Conservation (phyloP, 2,888 invertebrate species). For the Acleris sparsana region DNA sequence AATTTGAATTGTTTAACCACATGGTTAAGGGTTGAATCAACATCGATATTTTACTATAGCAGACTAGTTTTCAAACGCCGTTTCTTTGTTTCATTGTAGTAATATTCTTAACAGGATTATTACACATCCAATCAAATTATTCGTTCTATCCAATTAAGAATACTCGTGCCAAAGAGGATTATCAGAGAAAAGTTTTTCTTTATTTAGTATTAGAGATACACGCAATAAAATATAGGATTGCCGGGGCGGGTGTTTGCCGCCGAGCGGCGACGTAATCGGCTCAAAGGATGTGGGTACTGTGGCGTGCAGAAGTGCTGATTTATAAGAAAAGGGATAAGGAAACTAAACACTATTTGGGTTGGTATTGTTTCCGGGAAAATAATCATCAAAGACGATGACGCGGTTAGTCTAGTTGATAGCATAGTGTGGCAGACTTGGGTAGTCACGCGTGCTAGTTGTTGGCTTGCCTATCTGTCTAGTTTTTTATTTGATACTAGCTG, state of each 20-base stretch:
- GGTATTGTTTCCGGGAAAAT: too few species aligned
- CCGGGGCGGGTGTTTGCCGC: constrained; percentile 28
- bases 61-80: too few species aligned
- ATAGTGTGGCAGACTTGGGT: too few species aligned
- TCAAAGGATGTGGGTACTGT: constrained; percentile 33
- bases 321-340: not conserved
- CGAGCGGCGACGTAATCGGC: constrained; percentile 34
- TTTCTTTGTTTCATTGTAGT: not conserved
- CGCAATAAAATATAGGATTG: constrained; percentile 36
- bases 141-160: constrained; percentile 22
- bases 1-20: too few species aligned
- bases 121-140: not conserved
- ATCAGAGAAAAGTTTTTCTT: constrained; percentile 22
- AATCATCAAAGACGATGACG: too few species aligned
- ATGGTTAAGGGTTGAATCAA: too few species aligned
- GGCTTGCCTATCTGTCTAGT: too few species aligned
- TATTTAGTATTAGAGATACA: constrained; percentile 32
- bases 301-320: not conserved
- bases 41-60: too few species aligned
- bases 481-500: too few species aligned
- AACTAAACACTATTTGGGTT: too few species aligned
- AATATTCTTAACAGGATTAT: not conserved
- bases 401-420: too few species aligned
- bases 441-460: too few species aligned
- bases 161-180: constrained; percentile 15